A percentile compares a stretch with the other conserved stretches of the same genome.
These are phyloP conservation scores for Boloria euphrosyne DNA, from an alignment of 2,888 invertebrate species.

Conservation along the genomic window DNA sequence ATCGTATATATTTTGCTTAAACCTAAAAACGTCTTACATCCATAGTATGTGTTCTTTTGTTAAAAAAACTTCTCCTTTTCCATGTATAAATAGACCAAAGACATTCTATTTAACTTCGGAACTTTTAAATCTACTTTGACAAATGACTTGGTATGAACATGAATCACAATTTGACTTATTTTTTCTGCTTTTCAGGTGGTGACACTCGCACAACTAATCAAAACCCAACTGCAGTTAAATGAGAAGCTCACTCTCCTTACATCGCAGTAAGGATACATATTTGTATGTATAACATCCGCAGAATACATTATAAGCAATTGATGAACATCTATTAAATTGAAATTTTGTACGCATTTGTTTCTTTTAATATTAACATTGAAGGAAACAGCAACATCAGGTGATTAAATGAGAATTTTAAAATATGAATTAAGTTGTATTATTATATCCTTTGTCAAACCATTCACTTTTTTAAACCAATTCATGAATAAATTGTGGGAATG, in stretches of 20 bases:
- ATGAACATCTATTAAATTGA: conserved; percentile 4
- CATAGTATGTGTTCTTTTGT: too few species aligned
- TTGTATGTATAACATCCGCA: neutral
- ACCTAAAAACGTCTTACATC: too few species aligned
- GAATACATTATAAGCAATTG: neutral
- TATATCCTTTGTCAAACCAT: too few species aligned
- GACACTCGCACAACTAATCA: conserved; percentile 96
- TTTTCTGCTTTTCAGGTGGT: conserved; percentile 77
- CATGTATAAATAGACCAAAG: too few species aligned
- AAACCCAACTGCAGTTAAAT: conserved; percentile 97
- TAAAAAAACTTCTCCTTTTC: too few species aligned
- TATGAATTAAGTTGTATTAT: too few species aligned
- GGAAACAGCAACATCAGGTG: neutral
- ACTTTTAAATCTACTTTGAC: neutral
- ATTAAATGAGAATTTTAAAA: neutral
- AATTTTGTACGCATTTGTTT: conserved; percentile 7
- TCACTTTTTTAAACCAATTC: too few species aligned
- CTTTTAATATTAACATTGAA: conserved; percentile 3
- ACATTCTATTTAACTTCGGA: too few species aligned
- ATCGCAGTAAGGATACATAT: conserved; percentile 68
- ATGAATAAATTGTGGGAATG: too few species aligned
- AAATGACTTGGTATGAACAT: neutral
- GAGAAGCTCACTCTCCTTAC: conserved; percentile 96
- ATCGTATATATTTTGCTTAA: too few species aligned
- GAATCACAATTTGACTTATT: neutral